Evolutionary conservation across 2,797 vertebrate genomes (phyloP).

Genomic region (Alauda arvensis): DNA sequence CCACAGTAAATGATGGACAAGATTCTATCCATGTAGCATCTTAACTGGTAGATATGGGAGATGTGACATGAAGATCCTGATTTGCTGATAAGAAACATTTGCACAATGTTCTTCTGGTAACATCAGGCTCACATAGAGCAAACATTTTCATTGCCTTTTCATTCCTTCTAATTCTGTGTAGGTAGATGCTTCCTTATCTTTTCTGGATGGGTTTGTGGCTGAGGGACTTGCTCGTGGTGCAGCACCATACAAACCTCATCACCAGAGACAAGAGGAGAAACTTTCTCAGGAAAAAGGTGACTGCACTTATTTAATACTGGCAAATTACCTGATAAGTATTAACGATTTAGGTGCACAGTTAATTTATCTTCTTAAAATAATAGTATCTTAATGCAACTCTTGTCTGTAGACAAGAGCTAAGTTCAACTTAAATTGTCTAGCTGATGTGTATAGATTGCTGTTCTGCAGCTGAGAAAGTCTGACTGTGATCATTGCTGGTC

Average conservation of each 20-base stretch:
- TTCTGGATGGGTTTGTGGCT: slow-evolving; percentile 93
- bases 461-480: background rate
- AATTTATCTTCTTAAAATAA: background rate
- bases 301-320: background rate
- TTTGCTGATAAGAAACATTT: background rate
- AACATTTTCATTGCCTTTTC: background rate
- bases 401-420: background rate
- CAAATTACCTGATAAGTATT: background rate
- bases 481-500: background rate
- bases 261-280: slow-evolving; percentile 91
- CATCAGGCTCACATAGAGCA: background rate
- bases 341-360: background rate
- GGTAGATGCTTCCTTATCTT: slow-evolving; percentile 96
- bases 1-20: background rate
- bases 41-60: background rate
- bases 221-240: slow-evolving; percentile 87
- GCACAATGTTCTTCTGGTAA: background rate
- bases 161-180: slow-evolving; percentile 50
- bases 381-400: background rate
- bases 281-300: slow-evolving; percentile 89
- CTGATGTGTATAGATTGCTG: background rate
- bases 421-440: background rate
- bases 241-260: slow-evolving; percentile 91
- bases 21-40: background rate
- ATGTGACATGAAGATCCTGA: background rate